These are phyloP conservation scores for Vesta saturnalis DNA, from an alignment of 2,888 invertebrate genomes.

Conservation along the genomic window DNA sequence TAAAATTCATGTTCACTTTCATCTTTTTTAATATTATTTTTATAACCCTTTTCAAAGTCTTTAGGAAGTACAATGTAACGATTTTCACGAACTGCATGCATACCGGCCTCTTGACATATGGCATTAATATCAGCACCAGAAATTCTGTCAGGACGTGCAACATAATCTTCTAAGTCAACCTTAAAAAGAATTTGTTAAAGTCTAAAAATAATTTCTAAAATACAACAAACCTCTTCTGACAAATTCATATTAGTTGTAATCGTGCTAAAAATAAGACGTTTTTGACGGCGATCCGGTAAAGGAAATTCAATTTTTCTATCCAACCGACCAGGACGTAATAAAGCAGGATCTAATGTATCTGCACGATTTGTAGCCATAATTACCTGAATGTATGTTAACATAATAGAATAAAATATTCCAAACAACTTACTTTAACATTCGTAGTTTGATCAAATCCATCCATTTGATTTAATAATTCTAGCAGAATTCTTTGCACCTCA, in stretches of 20 bases:
- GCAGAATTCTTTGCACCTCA: conserved; percentile 96
- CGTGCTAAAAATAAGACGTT: conserved; percentile 97
- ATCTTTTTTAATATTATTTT: conserved; percentile 99
- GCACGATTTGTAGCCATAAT: conserved; percentile 98
- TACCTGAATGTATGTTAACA: conserved; percentile 56
- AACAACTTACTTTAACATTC: conserved; percentile 88
- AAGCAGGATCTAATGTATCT: conserved; percentile 98
- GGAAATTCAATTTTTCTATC: conserved; percentile 99
- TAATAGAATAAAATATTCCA: conserved; percentile 33
- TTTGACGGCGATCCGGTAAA: conserved; percentile 89
- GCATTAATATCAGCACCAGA: conserved; percentile 99
- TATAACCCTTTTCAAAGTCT: conserved; percentile 99
- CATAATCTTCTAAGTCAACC: conserved; percentile 98
- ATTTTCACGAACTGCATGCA: conserved; percentile 99
- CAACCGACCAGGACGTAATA: conserved; percentile 93
- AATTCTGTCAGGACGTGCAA: conserved; percentile 97
- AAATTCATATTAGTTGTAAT: conserved; percentile 97
- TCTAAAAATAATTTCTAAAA: background rate
- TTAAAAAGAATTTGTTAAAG: conserved; percentile 39
- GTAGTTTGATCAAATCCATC: conserved; percentile 99
- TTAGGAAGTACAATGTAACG: conserved; percentile 98
- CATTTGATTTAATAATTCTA: conserved; percentile 99
- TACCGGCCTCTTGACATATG: conserved; percentile 99
- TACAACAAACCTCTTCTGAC: conserved; percentile 79
- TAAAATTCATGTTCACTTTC: conserved; percentile 99